Percentiles rank a stretch among this genome's conserved stretches.
Evolutionary conservation across 2,797 vertebrate species (phyloP).

Genomic region (Phrynocephalus forsythii): DNA sequence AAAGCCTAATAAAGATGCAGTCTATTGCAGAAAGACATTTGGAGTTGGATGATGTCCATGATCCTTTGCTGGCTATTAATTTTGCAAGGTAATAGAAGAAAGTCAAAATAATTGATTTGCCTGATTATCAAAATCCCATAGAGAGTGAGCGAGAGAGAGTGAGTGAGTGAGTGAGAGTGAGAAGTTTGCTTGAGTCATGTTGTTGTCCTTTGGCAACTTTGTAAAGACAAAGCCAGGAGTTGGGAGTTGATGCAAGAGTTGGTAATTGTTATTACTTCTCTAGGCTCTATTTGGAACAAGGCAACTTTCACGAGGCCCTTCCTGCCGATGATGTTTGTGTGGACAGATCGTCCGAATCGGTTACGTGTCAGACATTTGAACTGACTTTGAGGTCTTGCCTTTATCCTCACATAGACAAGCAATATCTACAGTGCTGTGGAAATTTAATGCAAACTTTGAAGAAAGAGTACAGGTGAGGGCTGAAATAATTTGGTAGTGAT

Average conservation of each 20-base stretch:
- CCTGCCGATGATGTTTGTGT: constrained; percentile 89
- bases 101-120: constrained; percentile 7
- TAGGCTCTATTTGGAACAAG: constrained; percentile 95
- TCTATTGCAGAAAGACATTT: constrained; percentile 90
- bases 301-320: constrained; percentile 93
- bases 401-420: constrained; percentile 93
- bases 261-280: constrained; percentile 44
- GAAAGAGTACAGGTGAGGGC: constrained; percentile 91
- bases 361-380: constrained; percentile 97
- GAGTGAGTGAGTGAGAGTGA: too few relatives aligned
- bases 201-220: too few relatives aligned
- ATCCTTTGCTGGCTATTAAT: constrained; percentile 94
- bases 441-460: constrained; percentile 97
- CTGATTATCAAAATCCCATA: neutral
- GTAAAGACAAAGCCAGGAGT: too few relatives aligned
- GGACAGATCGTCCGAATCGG: constrained; percentile 94
- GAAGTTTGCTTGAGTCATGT: too few relatives aligned
- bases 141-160: too few relatives aligned
- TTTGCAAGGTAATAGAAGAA: constrained; percentile 87
- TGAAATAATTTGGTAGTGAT: neutral
- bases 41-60: constrained; percentile 89
- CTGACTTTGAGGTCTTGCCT: constrained; percentile 94
- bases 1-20: constrained; percentile 94
- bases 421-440: constrained; percentile 95
- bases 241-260: neutral